These are phyloP conservation scores for Aplysia californica DNA, from an alignment of 1,140 invertebrate genomes.

Conservation along the genomic window DNA sequence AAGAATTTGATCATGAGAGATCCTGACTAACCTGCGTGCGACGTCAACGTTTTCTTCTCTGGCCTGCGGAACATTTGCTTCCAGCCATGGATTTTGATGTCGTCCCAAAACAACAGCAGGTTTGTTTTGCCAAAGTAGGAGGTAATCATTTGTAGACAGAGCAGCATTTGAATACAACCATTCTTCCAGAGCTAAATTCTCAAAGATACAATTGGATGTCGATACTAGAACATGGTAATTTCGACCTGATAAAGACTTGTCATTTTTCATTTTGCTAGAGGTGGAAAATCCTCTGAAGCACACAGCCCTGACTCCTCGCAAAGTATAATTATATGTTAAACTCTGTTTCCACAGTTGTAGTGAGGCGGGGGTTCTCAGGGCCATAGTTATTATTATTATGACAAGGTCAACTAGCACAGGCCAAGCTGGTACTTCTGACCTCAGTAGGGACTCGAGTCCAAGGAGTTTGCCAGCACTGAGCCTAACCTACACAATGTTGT, in stretches of 20 bases:
- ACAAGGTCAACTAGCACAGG: too few relatives aligned
- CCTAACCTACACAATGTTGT: too few relatives aligned
- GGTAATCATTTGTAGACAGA: slow-evolving; percentile 79
- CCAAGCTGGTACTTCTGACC: too few relatives aligned
- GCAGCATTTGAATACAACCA: slow-evolving; percentile 91
- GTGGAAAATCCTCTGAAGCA: not conserved
- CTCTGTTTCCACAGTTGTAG: too few relatives aligned
- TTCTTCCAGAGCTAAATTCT: slow-evolving; percentile 93
- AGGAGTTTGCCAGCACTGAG: too few relatives aligned
- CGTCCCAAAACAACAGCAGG: slow-evolving; percentile 95
- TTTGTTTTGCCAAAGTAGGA: slow-evolving; percentile 91
- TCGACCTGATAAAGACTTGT: too few relatives aligned
- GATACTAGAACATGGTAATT: slow-evolving; percentile 78
- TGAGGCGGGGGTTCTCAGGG: too few relatives aligned
- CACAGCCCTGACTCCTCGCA: not conserved
- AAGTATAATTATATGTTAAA: not conserved
- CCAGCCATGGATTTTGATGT: slow-evolving; percentile 97
- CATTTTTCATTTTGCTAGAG: too few relatives aligned
- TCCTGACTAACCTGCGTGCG: slow-evolving; percentile 84
- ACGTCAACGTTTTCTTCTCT: slow-evolving; percentile 75
- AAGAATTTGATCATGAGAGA: too few relatives aligned
- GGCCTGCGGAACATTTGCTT: slow-evolving; percentile 77
- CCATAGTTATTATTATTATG: too few relatives aligned
- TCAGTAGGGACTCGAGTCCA: too few relatives aligned
- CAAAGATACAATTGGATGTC: slow-evolving; percentile 87